Evolutionary conservation across 2,113 vertebrate genomes (phyloP).

Genomic region (Talpa occidentalis): DNA sequence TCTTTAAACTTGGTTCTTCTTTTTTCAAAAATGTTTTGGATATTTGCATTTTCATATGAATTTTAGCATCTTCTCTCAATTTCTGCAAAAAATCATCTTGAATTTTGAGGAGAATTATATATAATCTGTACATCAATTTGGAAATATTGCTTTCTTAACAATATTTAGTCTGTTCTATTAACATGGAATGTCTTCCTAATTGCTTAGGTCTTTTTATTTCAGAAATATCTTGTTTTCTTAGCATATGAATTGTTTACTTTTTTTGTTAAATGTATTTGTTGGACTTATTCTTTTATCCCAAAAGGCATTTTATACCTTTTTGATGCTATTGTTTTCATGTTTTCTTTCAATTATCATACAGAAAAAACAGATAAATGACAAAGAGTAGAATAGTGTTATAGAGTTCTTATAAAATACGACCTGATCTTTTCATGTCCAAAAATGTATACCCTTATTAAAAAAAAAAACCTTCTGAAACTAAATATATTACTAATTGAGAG

Average conservation of each 20-base stretch:
- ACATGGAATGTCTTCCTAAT: neutral
- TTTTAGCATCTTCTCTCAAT: neutral
- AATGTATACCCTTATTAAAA: neutral
- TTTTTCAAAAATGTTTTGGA: neutral
- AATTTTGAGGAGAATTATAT: neutral
- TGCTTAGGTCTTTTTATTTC: neutral
- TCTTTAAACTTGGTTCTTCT: neutral
- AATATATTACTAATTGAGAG: neutral
- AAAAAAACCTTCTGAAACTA: neutral
- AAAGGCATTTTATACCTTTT: conserved; percentile 1
- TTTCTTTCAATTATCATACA: neutral
- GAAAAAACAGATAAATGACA: neutral
- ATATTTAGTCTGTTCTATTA: neutral
- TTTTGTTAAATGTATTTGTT: conserved; percentile 31
- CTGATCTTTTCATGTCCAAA: neutral
- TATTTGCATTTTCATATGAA: neutral
- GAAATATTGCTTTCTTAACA: neutral
- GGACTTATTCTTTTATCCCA: too few species aligned
- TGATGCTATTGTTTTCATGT: neutral
- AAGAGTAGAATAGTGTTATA: neutral
- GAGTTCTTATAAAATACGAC: neutral
- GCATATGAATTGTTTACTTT: neutral
- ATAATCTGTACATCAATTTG: neutral
- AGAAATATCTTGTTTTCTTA: neutral
- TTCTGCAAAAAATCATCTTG: neutral